Percentiles rank a stretch among this genome's conserved stretches.
Evolutionary conservation across 2,888 invertebrate species (phyloP).

Genomic region (Phorcus lineatus): DNA sequence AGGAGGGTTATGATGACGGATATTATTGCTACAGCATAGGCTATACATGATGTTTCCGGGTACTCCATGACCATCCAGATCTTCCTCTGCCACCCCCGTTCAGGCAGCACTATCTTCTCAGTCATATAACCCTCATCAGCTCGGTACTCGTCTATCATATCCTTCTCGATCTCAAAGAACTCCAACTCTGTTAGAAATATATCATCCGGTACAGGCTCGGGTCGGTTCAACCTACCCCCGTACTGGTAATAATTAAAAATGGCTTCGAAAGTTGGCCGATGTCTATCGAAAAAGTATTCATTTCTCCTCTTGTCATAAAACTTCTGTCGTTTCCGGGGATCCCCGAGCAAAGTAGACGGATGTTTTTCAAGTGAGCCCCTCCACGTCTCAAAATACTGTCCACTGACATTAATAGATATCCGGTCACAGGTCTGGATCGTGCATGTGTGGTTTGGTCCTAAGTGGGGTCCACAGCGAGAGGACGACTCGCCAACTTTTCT

Average conservation of each 20-base stretch:
- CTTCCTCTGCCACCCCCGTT: slow-evolving; percentile 64
- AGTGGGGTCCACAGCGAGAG: slow-evolving; percentile 27
- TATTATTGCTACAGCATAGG: slow-evolving; percentile 73
- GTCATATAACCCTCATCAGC: slow-evolving; percentile 72
- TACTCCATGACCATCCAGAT: slow-evolving; percentile 76
- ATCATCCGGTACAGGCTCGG: slow-evolving; percentile 74
- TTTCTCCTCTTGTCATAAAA: slow-evolving; percentile 72
- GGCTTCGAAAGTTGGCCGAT: slow-evolving; percentile 75
- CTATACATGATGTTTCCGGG: slow-evolving; percentile 73
- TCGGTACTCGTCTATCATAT: slow-evolving; percentile 72
- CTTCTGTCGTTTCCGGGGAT: slow-evolving; percentile 71
- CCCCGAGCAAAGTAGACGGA: slow-evolving; percentile 74
- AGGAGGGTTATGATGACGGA: slow-evolving; percentile 73
- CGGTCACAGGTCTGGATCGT: slow-evolving; percentile 68
- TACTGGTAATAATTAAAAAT: slow-evolving; percentile 75
- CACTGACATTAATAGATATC: slow-evolving; percentile 74
- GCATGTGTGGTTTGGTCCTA: slow-evolving; percentile 62
- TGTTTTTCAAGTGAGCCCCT: slow-evolving; percentile 71
- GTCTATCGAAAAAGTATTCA: slow-evolving; percentile 75
- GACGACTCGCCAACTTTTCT: background rate
- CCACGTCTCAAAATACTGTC: slow-evolving; percentile 74
- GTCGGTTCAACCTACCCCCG: slow-evolving; percentile 72
- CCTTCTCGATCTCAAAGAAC: slow-evolving; percentile 74
- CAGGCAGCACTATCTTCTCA: slow-evolving; percentile 69
- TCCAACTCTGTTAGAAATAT: slow-evolving; percentile 73